Percentiles rank a stretch among this genome's conserved stretches.
Evolutionary conservation across 2,113 vertebrate genomes (phyloP).

Genomic region (Empidonax traillii): DNA sequence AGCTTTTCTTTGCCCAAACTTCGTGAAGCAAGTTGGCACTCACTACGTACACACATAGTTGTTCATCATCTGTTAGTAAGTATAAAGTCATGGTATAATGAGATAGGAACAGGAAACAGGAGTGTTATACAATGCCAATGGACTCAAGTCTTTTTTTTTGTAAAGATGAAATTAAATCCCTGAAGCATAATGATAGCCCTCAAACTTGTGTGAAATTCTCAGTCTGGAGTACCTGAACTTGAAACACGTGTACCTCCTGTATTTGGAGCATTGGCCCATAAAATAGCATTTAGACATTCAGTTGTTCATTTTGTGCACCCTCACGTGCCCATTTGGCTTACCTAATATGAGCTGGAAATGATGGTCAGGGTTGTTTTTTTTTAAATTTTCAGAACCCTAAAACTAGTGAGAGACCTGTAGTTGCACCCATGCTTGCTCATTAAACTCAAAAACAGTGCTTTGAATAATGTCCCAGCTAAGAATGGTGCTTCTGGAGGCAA

Average conservation of each 20-base stretch:
- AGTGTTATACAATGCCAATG: not conserved
- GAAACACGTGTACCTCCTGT: not conserved
- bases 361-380: not conserved
- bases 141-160: not conserved
- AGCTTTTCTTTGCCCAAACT: not conserved
- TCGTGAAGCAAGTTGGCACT: not conserved
- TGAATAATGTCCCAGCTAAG: not conserved
- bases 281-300: not conserved
- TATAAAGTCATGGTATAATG: not conserved
- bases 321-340: not conserved
- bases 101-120: not conserved
- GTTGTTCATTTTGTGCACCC: not conserved
- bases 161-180: not conserved
- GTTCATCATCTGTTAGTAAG: not conserved
- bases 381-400: not conserved
- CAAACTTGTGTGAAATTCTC: not conserved
- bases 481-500: not conserved
- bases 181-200: not conserved
- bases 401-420: not conserved
- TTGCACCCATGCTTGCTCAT: not conserved
- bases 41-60: not conserved
- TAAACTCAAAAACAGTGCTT: not conserved
- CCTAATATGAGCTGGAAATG: not conserved
- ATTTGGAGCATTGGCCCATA: not conserved
- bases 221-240: not conserved